These are phyloP conservation scores for Cotesia chilonis DNA, from an alignment of 1,140 invertebrate species.

Conservation along the genomic window DNA sequence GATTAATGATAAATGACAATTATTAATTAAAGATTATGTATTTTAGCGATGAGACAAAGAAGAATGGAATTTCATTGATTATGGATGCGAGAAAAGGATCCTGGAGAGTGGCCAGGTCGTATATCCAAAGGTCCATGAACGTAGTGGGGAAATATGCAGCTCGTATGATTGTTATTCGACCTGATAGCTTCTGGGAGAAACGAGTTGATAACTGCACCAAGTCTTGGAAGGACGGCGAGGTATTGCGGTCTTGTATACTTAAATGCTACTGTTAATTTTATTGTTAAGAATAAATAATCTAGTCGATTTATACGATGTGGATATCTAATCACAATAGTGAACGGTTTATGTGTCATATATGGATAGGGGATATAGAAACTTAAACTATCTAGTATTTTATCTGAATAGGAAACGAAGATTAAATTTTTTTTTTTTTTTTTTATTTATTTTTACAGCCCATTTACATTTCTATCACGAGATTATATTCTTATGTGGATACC, in stretches of 20 bases:
- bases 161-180: constrained; percentile 71
- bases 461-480: constrained; percentile 72
- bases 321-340: too few species aligned
- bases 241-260: constrained; percentile 46
- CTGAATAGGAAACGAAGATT: constrained; percentile 1
- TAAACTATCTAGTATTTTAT: too few species aligned
- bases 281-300: constrained; percentile 7
- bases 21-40: background rate
- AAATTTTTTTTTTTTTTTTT: constrained; percentile 12
- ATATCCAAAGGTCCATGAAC: constrained; percentile 68
- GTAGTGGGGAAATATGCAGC: constrained; percentile 66
- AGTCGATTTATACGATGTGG: background rate
- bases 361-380: too few species aligned
- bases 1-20: background rate
- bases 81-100: constrained; percentile 73
- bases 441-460: constrained; percentile 66
- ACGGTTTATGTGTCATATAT: too few species aligned
- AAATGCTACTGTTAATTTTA: constrained; percentile 6
- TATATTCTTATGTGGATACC: constrained; percentile 76
- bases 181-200: constrained; percentile 80
- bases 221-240: constrained; percentile 72
- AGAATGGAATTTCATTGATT: constrained; percentile 70
- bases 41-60: constrained; percentile 62
- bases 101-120: constrained; percentile 72
- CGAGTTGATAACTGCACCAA: constrained; percentile 76